Evolutionary conservation across 1,140 invertebrate species (phyloP), one percentile per base, ranked within the genome.

Genomic region (Lasaia peninsularis): DNA sequence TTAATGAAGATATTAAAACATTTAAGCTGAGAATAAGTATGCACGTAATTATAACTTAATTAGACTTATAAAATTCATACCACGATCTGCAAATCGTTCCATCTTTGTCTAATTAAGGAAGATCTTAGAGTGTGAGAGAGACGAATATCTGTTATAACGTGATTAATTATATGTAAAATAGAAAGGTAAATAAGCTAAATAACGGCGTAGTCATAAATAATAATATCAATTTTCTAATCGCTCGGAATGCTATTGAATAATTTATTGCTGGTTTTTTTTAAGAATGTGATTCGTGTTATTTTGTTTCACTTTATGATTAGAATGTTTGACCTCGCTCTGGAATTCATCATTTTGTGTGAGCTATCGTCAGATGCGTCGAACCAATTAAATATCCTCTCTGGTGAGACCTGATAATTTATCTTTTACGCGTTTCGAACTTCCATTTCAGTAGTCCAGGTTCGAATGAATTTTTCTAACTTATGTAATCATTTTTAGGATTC

Each of bases 181-280:
- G 40, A 44, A 44, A 44, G 40, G 40, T 44, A 44, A 44, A 44
- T 16, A 44, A 44, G 18, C 18, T 44, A 44, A 44, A 44, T 44
- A 44, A 44, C 18, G 11, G 5, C 40, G 10, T 21, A 18, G 5
- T 44, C 40, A 44, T 44, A 20, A 44, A 44, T 44, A 44, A 44
- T 44, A 18, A 44, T 44, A 18, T 20, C 8, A 11, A 20, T 44
- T 44, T 44, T 44, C 14, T 44, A 44, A 44, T 44, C 37, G 18
- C 14, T 20, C 18, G 37, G 37, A 20, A 44, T 44, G 37, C 16
- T 44, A 18, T 44, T 44, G 16, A 44, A 40, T 40, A 40, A 40
- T 40, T 40, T 16, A 40, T 40, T 16, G 14, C 34, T 14, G 2
- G 12, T 37, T 37, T 37, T 14, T 35, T 14, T 37, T 14, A 37